Evolutionary conservation across 2,888 invertebrate genomes (phyloP).

Genomic region (Tethea ocularis): DNA sequence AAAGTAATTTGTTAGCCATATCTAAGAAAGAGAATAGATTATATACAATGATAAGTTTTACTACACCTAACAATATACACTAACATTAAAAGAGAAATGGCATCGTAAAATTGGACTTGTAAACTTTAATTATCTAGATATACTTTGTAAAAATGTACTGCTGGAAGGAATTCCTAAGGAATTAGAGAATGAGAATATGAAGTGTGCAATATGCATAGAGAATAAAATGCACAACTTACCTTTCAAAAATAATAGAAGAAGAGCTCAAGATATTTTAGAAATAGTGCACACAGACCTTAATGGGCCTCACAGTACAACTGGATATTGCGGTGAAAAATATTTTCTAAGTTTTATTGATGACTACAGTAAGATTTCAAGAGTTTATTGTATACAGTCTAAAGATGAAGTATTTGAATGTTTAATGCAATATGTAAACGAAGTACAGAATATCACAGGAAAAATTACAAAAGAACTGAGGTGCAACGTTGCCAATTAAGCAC

Average conservation of each 20-base stretch:
- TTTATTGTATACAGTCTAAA: conserved; percentile 33
- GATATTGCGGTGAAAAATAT: conserved; percentile 35
- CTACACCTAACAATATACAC: too few species aligned
- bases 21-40: too few species aligned
- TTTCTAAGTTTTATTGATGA: conserved; percentile 37
- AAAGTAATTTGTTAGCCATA: too few species aligned
- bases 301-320: conserved; percentile 32
- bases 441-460: conserved; percentile 27
- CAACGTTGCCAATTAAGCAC: too few species aligned
- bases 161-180: conserved; percentile 32
- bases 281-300: conserved; percentile 36
- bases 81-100: conserved; percentile 34
- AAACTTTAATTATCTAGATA: conserved; percentile 30
- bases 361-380: conserved; percentile 29
- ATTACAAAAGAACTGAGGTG: conserved; percentile 31
- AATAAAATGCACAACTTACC: conserved; percentile 33
- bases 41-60: too few species aligned
- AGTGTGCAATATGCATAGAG: conserved; percentile 34
- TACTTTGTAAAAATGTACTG: conserved; percentile 28
- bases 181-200: conserved; percentile 27
- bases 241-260: conserved; percentile 35
- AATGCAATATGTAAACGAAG: conserved; percentile 28
- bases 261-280: conserved; percentile 25
- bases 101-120: conserved; percentile 31
- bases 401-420: conserved; percentile 24